Evolutionary conservation across 2,888 invertebrate species (phyloP).

Genomic region (Cenopis cana): DNA sequence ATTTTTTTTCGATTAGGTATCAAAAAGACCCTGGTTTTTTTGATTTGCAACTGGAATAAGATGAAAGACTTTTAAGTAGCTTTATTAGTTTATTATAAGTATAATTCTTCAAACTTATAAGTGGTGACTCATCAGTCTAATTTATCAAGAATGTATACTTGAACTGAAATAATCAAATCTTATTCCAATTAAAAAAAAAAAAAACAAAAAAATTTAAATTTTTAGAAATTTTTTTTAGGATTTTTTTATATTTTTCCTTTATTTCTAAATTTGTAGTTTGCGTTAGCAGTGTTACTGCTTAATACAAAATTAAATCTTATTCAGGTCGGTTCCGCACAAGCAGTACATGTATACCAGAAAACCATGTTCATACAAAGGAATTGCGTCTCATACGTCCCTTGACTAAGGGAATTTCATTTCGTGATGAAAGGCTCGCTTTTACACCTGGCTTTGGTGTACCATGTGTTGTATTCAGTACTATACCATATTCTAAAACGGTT

Average conservation of each 20-base stretch:
- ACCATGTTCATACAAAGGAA: constrained; percentile 83
- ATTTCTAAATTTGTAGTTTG: too few relatives aligned
- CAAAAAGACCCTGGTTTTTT: too few relatives aligned
- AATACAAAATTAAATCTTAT: too few relatives aligned
- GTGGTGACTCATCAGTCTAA: neutral
- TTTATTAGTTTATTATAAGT: neutral
- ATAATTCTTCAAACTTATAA: too few relatives aligned
- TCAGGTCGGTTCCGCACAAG: constrained; percentile 81
- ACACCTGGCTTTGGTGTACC: constrained; percentile 92
- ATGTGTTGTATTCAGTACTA: constrained; percentile 93
- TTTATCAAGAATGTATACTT: neutral
- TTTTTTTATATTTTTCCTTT: too few relatives aligned
- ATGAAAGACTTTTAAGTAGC: neutral
- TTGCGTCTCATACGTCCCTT: constrained; percentile 85
- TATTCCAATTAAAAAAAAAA: too few relatives aligned
- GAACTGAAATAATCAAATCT: neutral
- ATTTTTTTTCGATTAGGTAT: too few relatives aligned
- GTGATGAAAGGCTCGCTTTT: constrained; percentile 93
- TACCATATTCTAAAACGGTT: constrained; percentile 91
- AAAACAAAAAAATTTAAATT: too few relatives aligned
- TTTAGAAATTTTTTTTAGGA: too few relatives aligned
- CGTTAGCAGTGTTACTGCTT: too few relatives aligned
- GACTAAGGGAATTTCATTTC: constrained; percentile 87
- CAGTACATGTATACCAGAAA: constrained; percentile 83
- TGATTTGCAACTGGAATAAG: too few relatives aligned